phyloP scores from a whole-genome alignment of 2,113 vertebrate species.

The Pseudopipra pipra region DNA sequence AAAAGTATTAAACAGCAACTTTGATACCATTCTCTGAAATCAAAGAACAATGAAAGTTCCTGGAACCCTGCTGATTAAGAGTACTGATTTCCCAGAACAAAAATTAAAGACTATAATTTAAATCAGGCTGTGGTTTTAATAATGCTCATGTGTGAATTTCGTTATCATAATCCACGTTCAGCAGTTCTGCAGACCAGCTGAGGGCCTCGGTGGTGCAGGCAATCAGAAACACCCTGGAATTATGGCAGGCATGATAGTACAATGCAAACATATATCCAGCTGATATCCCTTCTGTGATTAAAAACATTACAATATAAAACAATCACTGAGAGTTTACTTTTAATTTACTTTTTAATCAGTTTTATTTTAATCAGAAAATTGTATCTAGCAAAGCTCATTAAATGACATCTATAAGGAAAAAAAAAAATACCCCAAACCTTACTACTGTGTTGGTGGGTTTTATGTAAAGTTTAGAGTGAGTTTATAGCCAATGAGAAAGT shows the following conservation, averaged over 20 bases:
- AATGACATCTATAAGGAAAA: slow-evolving; percentile 50
- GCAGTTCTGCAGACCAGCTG: neutral
- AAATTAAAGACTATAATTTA: slow-evolving; percentile 1
- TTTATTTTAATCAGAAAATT: slow-evolving; percentile 78
- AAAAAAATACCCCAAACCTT: neutral
- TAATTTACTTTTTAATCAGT: slow-evolving; percentile 75
- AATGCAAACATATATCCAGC: slow-evolving; percentile 33
- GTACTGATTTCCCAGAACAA: slow-evolving; percentile 1
- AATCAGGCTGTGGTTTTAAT: neutral
- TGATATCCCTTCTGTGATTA: slow-evolving; percentile 35
- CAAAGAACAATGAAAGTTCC: neutral
- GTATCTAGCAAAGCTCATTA: slow-evolving; percentile 59
- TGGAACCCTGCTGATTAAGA: slow-evolving; percentile 20
- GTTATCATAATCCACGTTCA: neutral
- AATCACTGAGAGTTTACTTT: slow-evolving; percentile 70
- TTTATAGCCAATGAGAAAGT: neutral
- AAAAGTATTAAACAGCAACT: slow-evolving; percentile 33
- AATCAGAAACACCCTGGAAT: neutral
- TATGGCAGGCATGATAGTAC: neutral
- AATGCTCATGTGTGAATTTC: neutral
- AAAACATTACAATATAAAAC: slow-evolving; percentile 43
- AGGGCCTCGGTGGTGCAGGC: neutral
- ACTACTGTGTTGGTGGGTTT: slow-evolving; percentile 1
- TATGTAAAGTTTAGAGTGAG: neutral
- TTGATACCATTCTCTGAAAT: slow-evolving; percentile 20